Percentiles rank a stretch among this genome's conserved stretches.
Evolutionary conservation across 2,113 vertebrate species (phyloP).

Genomic region (Pelodiscus sinensis): DNA sequence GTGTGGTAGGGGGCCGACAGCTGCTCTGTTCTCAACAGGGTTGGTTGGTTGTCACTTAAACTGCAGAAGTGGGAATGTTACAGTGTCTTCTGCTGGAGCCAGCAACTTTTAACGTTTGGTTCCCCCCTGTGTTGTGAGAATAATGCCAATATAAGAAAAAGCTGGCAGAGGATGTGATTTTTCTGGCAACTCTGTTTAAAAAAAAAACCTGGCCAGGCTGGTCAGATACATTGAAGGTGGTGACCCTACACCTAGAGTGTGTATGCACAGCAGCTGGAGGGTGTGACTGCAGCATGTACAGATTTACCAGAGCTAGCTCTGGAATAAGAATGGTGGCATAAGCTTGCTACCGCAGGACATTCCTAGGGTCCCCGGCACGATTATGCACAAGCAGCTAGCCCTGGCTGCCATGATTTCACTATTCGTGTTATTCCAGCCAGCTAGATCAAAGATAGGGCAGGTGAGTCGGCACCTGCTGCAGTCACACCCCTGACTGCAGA

Average conservation of each 20-base stretch:
- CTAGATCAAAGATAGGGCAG: not conserved
- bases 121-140: too few species aligned
- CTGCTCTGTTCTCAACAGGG: too few species aligned
- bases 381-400: not conserved
- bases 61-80: too few species aligned
- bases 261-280: not conserved
- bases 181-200: too few species aligned
- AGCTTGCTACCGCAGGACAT: not conserved
- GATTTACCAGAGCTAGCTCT: not conserved
- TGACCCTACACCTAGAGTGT: not conserved
- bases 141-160: too few species aligned
- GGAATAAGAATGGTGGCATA: not conserved
- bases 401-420: not conserved
- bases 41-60: too few species aligned
- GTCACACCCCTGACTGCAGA: not conserved
- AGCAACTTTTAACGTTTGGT: too few species aligned
- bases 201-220: too few species aligned
- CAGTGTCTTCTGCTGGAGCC: too few species aligned
- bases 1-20: too few species aligned
- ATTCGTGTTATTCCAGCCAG: not conserved
- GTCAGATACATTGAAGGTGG: too few species aligned
- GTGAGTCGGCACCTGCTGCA: not conserved
- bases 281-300: not conserved
- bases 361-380: not conserved
- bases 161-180: too few species aligned